These are phyloP conservation scores for Tachystola acroxantha DNA, from an alignment of 2,888 invertebrate genomes.

Conservation along the genomic window DNA sequence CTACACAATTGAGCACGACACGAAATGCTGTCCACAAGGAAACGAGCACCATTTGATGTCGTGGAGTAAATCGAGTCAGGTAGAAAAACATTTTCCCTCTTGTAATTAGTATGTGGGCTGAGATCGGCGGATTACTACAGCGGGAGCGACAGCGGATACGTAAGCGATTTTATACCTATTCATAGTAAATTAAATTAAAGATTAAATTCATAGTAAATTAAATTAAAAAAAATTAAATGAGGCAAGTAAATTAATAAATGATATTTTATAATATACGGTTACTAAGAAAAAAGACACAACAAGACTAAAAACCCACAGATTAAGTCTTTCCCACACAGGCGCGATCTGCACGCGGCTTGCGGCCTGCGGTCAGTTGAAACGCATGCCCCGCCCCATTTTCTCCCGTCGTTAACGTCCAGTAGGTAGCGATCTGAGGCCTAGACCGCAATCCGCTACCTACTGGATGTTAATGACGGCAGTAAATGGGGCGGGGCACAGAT, in stretches of 20 bases:
- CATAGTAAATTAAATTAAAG: neutral
- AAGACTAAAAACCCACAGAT: neutral
- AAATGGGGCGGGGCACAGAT: too few relatives aligned
- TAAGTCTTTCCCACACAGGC: too few relatives aligned
- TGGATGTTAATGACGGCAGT: too few relatives aligned
- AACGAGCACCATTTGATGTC: slow-evolving; percentile 35
- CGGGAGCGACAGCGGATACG: neutral
- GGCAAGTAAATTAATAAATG: neutral
- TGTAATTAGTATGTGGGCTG: slow-evolving; percentile 17
- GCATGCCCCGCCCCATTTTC: too few relatives aligned
- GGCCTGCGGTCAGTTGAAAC: too few relatives aligned
- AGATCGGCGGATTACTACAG: neutral
- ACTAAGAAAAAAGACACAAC: neutral
- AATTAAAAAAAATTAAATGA: neutral
- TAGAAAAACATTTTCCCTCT: slow-evolving; percentile 39
- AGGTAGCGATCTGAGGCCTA: too few relatives aligned
- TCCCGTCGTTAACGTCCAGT: too few relatives aligned
- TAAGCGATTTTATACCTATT: slow-evolving; percentile 2
- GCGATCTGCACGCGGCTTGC: too few relatives aligned
- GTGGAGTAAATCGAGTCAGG: slow-evolving; percentile 40
- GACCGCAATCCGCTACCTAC: too few relatives aligned
- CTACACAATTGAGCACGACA: slow-evolving; percentile 51
- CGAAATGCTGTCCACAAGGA: slow-evolving; percentile 29
- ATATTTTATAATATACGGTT: neutral
- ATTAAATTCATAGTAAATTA: neutral